Percentiles rank a stretch among this genome's conserved stretches.
These are phyloP conservation scores for Dermochelys coriacea DNA, from an alignment of 2,797 vertebrate genomes.

Conservation along the genomic window DNA sequence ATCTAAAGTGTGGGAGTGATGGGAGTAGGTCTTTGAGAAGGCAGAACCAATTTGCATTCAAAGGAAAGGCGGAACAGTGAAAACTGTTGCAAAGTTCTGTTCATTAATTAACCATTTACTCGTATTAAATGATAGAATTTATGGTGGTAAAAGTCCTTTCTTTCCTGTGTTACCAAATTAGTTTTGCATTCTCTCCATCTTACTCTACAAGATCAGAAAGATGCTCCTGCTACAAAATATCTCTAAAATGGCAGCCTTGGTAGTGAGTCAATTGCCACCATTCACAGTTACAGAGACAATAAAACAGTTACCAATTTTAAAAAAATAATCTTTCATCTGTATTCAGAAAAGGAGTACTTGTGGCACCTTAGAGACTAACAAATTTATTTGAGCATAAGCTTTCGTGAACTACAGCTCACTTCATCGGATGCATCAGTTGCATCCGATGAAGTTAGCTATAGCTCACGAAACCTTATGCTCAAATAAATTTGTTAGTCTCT, in stretches of 20 bases:
- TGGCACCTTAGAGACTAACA: no score
- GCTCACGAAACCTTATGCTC: no score
- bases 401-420: no score
- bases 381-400: no score
- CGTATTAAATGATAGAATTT: not conserved
- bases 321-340: not conserved
- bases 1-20: constrained; percentile 38
- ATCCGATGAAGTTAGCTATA: no score
- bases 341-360: no score
- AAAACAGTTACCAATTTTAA: not conserved
- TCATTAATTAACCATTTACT: not conserved
- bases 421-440: no score
- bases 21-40: constrained; percentile 24
- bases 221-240: not conserved
- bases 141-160: not conserved
- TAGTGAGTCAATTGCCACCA: not conserved
- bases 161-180: not conserved
- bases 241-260: not conserved
- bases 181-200: not conserved
- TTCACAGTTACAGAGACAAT: not conserved
- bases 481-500: no score
- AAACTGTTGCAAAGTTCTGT: not conserved
- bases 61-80: constrained; percentile 25
- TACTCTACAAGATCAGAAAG: not conserved
- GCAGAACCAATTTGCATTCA: constrained; percentile 18